Base-by-base conservation (phyloP, 2,888 invertebrate species). In the Scaptomyza reducta region DNA sequence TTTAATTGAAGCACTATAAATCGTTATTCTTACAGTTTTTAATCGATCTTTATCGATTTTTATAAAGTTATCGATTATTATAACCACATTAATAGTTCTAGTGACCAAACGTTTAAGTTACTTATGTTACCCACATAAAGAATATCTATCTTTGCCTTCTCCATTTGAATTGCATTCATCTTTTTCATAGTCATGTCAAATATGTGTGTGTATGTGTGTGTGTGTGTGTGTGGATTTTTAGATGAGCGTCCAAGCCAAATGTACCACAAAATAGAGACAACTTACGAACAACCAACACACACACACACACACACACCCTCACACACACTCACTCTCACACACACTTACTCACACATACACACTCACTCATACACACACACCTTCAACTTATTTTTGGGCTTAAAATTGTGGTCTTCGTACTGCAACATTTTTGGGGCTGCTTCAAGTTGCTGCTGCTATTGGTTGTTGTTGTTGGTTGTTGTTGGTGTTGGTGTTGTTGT, bases 121-220 rank as follows among this genome's bases (percentile, higher is more conserved):
- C 25, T 25, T 5, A 38, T 18, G 6, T 25, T 22, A 25, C 38
- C 13, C 11, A 14, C 5, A 50, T 7, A 6, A 2, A 59, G 51
- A 3, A 44, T 40, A 41, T 44, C 60, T 50, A 42, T 46, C 49
- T 51, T 50, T 61, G 49, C 49, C 31, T 54, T 67, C 70, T 85
- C 69, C 66, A 88, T 80, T 74, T 84, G 69, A 72, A 78, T 87
- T 85, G 70, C 87, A 87, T 87, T 79, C 77, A 87, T 87, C 63
- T 79, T 81, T 84, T 79, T 70, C 63, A 61, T 49, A 45, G 65
- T 49, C 63, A 55, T 59, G 62, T 65, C 53, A 61, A 60, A 57
- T 65, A 46, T 46, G 46, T 61, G 44, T 49, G 35, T 38, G 14
- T 38, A 27, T 29, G 11, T 27, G 6, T 35, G 49, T 31, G 14